Percentiles rank a stretch among this genome's conserved stretches.
Evolutionary conservation across 2,113 vertebrate genomes (phyloP).

Genomic region (Murina feae): DNA sequence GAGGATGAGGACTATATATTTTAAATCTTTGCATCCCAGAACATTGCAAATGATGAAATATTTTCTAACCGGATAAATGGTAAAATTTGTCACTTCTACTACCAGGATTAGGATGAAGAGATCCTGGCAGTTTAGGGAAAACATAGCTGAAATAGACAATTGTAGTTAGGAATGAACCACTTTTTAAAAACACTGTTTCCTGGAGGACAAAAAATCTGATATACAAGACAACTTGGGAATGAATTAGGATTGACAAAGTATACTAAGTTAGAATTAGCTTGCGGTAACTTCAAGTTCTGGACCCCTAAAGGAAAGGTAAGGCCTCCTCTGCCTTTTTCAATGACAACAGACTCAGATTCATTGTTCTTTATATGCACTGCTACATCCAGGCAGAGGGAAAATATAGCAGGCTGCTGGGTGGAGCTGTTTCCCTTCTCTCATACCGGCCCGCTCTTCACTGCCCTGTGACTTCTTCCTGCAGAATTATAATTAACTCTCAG

Average conservation of each 20-base stretch:
- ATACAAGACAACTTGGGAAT: neutral
- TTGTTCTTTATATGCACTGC: neutral
- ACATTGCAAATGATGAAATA: neutral
- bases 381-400: neutral
- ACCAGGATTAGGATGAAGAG: neutral
- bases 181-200: slow-evolving; percentile 1
- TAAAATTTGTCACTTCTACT: neutral
- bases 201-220: neutral
- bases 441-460: neutral
- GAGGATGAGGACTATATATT: neutral
- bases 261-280: neutral
- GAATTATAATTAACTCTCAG: neutral
- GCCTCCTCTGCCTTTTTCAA: neutral
- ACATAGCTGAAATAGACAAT: neutral
- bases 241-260: neutral
- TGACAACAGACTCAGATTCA: neutral
- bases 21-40: neutral
- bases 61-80: neutral
- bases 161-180: neutral
- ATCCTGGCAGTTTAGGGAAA: neutral
- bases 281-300: neutral
- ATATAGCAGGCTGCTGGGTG: neutral
- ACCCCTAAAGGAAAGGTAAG: neutral
- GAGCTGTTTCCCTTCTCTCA: neutral
- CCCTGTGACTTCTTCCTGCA: neutral